Base-by-base conservation (phyloP, 2,113 vertebrate species). In the Colistium nudipinnis region DNA sequence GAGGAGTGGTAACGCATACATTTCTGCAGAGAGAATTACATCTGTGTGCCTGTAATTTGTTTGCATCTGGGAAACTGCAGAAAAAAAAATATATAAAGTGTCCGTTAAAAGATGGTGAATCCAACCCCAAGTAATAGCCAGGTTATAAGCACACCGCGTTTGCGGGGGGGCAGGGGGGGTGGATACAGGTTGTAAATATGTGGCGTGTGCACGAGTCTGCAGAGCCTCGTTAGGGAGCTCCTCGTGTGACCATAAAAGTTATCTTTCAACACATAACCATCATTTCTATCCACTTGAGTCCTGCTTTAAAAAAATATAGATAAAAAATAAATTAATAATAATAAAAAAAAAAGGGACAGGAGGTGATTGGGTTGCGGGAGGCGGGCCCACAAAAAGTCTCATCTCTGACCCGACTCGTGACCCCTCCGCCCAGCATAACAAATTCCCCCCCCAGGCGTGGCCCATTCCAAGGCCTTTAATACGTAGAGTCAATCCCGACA, bases 201-300 rank as follows among this genome's bases (percentile, higher is more conserved):
- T 66, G 56, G 7, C 51, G 17, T 62, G 43, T 19, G 16, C 14
- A 25, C 70, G 8, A 62, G 49, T 76, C 56, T 53, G 45, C 43
- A 33, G 63, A 70, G 76, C 2, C 71, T 82, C 62, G 66, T 74
- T 72, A 74, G 30, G 60, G 9, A 39, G 53, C 48, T 63, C 38
- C 33, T 36, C 49, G 6, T 65, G 33, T 64, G 44, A 52, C 51
- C 47, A 20, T n/a, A 53, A 38, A 53, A 38, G 39, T 14, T 28
- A 4, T 31, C 44, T 59, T 79, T 25, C 62, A 62, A 60, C 33
- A 64, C 10, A 62, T 43, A 38, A 47, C 12, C 63, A 62, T 53
- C 7, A 52, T 66, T 55, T 56, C 51, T 6, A 14, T 31, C 51
- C 45, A 49, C 12, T 53, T 16, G 17, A 47, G 30, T 35, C 14